Conservation (phyloP, 2,797 vertebrate genomes). For the Hephaestus fuliginosus region DNA sequence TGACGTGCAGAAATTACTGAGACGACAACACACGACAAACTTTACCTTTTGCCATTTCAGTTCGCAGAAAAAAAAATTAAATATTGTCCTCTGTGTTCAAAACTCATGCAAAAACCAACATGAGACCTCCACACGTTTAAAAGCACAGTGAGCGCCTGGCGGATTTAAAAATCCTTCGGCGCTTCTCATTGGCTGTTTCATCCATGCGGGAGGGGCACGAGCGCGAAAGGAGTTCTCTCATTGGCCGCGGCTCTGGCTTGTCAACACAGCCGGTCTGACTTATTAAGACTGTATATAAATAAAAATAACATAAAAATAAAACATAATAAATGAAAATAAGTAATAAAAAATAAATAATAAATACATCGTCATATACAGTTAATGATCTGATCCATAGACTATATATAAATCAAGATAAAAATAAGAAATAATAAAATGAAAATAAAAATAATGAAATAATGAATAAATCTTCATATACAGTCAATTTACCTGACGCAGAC, state of each 20-base stretch:
- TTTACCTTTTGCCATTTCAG: conserved; percentile 84
- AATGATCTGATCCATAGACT: too few relatives aligned
- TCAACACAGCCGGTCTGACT: neutral
- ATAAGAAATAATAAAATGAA: too few relatives aligned
- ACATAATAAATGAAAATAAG: too few relatives aligned
- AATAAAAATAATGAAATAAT: too few relatives aligned
- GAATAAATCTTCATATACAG: too few relatives aligned
- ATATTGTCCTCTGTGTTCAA: neutral
- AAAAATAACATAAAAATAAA: too few relatives aligned
- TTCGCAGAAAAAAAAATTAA: conserved; percentile 5
- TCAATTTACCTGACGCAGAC: too few relatives aligned
- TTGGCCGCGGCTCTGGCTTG: conserved; percentile 50
- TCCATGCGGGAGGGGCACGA: neutral
- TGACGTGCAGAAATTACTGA: neutral
- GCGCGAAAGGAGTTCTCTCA: conserved; percentile 25
- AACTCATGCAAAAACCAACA: neutral
- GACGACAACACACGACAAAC: neutral
- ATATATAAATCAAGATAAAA: too few relatives aligned
- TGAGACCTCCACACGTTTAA: neutral
- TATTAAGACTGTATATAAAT: too few relatives aligned
- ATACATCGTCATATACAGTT: too few relatives aligned
- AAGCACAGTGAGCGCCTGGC: neutral
- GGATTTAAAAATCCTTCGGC: conserved; percentile 74
- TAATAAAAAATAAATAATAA: too few relatives aligned
- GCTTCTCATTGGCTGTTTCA: conserved; percentile 71